These are phyloP conservation scores for Zaprionus lachaisei DNA, from an alignment of 1,140 invertebrate species.

Conservation along the genomic window DNA sequence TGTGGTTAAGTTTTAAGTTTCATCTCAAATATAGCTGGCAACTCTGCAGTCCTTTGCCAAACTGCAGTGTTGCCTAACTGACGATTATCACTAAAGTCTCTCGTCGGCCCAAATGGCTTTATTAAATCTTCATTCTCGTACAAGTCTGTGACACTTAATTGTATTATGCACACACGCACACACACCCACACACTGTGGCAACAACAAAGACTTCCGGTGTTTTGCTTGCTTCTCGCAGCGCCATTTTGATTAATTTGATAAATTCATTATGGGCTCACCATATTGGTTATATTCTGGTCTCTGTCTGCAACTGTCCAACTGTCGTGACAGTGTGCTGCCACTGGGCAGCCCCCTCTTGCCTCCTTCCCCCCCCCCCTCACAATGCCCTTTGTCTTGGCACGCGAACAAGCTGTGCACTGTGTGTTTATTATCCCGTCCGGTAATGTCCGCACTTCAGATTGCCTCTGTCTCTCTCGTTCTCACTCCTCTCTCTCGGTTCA, in stretches of 20 bases:
- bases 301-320: slow-evolving; percentile 10
- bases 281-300: slow-evolving; percentile 61
- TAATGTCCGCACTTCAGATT: slow-evolving; percentile 2
- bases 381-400: slow-evolving; percentile 33
- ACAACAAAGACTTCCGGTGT: slow-evolving; percentile 58
- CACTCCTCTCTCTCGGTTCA: slow-evolving; percentile 49
- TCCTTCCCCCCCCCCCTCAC: not conserved
- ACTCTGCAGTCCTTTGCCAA: slow-evolving; percentile 7
- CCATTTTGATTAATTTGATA: slow-evolving; percentile 82
- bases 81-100: slow-evolving; percentile 62
- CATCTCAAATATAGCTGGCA: not conserved
- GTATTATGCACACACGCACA: slow-evolving; percentile 64
- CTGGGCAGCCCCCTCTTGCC: not conserved
- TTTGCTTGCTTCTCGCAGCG: slow-evolving; percentile 48
- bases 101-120: slow-evolving; percentile 73
- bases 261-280: slow-evolving; percentile 79
- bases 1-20: too few species aligned
- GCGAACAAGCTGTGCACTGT: slow-evolving; percentile 49
- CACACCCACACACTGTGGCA: slow-evolving; percentile 19
- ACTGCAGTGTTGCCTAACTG: slow-evolving; percentile 55
- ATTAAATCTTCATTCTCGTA: slow-evolving; percentile 77
- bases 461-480: not conserved
- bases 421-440: slow-evolving; percentile 44
- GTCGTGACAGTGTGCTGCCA: slow-evolving; percentile 6
- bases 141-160: slow-evolving; percentile 68